These are phyloP conservation scores for Nyctibius grandis DNA, from an alignment of 2,797 vertebrate species.

Conservation along the genomic window DNA sequence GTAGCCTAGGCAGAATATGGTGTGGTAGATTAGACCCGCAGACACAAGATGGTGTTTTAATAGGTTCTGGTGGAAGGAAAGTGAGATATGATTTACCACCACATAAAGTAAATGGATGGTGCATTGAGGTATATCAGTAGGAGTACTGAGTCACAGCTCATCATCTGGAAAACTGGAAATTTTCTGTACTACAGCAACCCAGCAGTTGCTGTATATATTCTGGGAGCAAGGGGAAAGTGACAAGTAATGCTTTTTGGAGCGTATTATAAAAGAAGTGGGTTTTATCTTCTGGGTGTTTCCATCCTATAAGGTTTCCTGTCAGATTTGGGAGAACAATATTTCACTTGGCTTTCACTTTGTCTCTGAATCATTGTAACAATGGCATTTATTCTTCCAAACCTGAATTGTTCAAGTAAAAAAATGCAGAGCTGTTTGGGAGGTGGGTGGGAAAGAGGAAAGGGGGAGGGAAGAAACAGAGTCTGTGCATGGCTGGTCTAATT, in stretches of 20 bases:
- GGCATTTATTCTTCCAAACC: conserved; percentile 11
- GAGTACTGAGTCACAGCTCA: conserved; percentile 55
- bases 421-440: not conserved
- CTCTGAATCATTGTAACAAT: conserved; percentile 49
- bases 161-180: conserved; percentile 59
- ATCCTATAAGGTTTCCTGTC: conserved; percentile 27
- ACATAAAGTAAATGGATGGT: conserved; percentile 45
- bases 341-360: conserved; percentile 28
- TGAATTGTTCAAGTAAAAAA: not conserved
- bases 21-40: not conserved
- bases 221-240: conserved; percentile 32
- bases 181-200: conserved; percentile 25
- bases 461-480: not conserved
- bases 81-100: not conserved
- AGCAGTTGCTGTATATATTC: conserved; percentile 25
- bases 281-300: conserved; percentile 42
- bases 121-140: conserved; percentile 17
- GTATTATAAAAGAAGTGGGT: conserved; percentile 34
- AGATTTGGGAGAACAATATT: conserved; percentile 31
- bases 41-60: not conserved
- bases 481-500: not conserved
- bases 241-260: conserved; percentile 35
- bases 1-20: not conserved
- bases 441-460: not conserved
- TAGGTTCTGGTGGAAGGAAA: not conserved